Evolutionary conservation across 2,888 invertebrate species (phyloP).

Genomic region (Strigamia maritima): DNA sequence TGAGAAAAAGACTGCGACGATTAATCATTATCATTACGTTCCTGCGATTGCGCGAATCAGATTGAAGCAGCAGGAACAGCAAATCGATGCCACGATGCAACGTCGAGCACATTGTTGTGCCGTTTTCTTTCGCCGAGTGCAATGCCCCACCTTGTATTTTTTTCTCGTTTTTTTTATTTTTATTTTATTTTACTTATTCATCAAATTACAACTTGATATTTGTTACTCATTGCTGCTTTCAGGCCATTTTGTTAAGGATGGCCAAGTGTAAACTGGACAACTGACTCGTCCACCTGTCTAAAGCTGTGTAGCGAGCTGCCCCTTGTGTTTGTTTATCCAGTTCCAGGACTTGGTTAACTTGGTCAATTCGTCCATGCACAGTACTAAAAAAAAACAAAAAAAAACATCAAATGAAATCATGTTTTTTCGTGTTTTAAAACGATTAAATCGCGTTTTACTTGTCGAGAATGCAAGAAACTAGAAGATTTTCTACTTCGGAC

Average conservation of each 20-base stretch:
- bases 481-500: slow-evolving; percentile 88
- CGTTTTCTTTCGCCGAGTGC: neutral
- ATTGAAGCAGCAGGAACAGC: slow-evolving; percentile 9
- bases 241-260: slow-evolving; percentile 91
- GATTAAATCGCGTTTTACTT: slow-evolving; percentile 64
- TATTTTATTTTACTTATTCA: neutral
- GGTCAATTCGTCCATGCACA: slow-evolving; percentile 61
- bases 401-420: neutral
- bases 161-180: neutral
- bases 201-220: slow-evolving; percentile 7
- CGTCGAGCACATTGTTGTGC: neutral
- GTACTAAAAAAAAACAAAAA: slow-evolving; percentile 51
- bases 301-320: slow-evolving; percentile 82
- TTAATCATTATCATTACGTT: no score
- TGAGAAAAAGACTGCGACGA: neutral
- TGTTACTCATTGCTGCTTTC: slow-evolving; percentile 42
- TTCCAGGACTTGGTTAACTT: slow-evolving; percentile 90
- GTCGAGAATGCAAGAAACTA: slow-evolving; percentile 97
- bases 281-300: slow-evolving; percentile 95
- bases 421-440: neutral
- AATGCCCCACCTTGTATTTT: neutral
- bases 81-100: neutral
- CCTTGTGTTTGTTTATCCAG: slow-evolving; percentile 71
- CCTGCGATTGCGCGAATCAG: neutral
- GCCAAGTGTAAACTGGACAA: slow-evolving; percentile 81